phyloP scores from a whole-genome alignment of 2,888 invertebrate genomes.

The Helicoverpa assulta region DNA sequence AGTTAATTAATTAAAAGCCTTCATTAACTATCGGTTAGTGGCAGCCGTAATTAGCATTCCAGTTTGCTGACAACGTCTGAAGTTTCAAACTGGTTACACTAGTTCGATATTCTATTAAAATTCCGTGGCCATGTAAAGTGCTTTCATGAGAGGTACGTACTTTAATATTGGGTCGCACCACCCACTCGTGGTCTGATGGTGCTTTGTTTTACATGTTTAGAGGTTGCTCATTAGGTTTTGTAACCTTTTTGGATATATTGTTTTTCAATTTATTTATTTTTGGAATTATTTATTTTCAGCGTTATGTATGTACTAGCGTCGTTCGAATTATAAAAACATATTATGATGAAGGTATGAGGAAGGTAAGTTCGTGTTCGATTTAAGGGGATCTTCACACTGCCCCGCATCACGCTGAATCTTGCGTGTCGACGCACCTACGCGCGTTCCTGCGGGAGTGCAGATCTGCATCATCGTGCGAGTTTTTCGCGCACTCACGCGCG shows the following conservation, averaged over 20 bases:
- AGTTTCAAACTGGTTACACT: slow-evolving; percentile 34
- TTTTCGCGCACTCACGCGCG: no score
- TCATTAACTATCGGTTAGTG: not conserved
- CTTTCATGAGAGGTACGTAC: slow-evolving; percentile 19
- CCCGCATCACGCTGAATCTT: no score
- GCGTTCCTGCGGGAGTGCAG: no score
- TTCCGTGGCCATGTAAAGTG: slow-evolving; percentile 13
- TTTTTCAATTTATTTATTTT: not conserved
- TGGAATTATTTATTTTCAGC: not conserved
- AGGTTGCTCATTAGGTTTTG: not conserved
- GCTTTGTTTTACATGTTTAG: slow-evolving; percentile 9
- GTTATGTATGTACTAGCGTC: not conserved
- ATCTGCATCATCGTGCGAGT: no score
- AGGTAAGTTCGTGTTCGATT: no score
- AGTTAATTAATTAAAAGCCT: slow-evolving; percentile 20
- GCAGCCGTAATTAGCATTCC: slow-evolving; percentile 24
- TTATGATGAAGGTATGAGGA: no score
- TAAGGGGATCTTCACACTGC: no score
- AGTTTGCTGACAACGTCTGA: slow-evolving; percentile 2
- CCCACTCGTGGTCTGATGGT: slow-evolving; percentile 6
- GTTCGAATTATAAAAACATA: not conserved
- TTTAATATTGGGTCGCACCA: slow-evolving; percentile 17
- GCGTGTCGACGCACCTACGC: no score
- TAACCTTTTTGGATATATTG: slow-evolving; percentile 6
- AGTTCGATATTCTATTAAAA: slow-evolving; percentile 39